phyloP scores from a whole-genome alignment of 1,140 invertebrate genomes.

The Neotoxoptera formosana region DNA sequence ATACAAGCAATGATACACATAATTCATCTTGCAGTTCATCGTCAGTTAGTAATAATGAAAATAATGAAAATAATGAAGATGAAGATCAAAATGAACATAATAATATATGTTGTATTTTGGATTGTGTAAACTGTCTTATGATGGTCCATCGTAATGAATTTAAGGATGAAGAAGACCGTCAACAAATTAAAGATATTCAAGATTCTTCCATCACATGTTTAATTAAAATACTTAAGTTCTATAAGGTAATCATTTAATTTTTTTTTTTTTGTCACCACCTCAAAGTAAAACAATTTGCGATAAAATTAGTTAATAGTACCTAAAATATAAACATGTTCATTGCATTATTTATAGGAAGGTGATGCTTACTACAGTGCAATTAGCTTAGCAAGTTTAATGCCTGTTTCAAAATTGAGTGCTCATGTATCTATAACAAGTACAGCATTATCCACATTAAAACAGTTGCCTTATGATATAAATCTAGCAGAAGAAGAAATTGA shows the following conservation, averaged over 20 bases:
- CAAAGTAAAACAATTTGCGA: too few species aligned
- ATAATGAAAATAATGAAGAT: not conserved
- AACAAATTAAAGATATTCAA: slow-evolving; percentile 35
- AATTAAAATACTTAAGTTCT: slow-evolving; percentile 16
- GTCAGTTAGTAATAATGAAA: not conserved
- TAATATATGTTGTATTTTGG: slow-evolving; percentile 39
- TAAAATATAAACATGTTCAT: not conserved
- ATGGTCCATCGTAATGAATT: slow-evolving; percentile 16
- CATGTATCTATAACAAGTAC: slow-evolving; percentile 30
- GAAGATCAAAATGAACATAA: slow-evolving; percentile 6
- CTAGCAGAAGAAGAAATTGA: slow-evolving; percentile 44
- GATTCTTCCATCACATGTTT: slow-evolving; percentile 21
- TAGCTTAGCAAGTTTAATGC: slow-evolving; percentile 37
- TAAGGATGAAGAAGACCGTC: not conserved
- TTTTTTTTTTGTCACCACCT: not conserved
- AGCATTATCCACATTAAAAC: slow-evolving; percentile 44
- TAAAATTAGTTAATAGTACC: not conserved
- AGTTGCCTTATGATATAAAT: slow-evolving; percentile 20
- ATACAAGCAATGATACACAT: not conserved
- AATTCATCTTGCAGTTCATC: slow-evolving; percentile 12
- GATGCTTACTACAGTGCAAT: slow-evolving; percentile 50
- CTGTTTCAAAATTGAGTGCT: not conserved
- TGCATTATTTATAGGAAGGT: slow-evolving; percentile 26
- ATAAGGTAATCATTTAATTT: slow-evolving; percentile 11
- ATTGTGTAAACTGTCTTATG: slow-evolving; percentile 34